Evolutionary conservation across 1,140 invertebrate genomes (phyloP), one percentile per base, ranked within the genome.

Genomic region (Drosophila varians): DNA sequence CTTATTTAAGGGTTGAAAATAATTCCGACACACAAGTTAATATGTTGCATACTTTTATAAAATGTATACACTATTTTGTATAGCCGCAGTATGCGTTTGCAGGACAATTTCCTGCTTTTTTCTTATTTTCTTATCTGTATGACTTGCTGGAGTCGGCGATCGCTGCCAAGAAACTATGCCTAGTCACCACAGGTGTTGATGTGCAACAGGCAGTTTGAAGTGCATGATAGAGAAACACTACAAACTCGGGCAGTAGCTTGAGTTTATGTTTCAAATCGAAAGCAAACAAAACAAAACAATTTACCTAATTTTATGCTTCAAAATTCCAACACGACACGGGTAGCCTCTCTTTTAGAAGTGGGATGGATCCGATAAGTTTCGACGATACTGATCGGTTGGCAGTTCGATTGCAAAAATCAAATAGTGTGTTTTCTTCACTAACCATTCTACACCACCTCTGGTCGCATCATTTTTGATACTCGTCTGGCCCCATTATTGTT

Each of bases 1-100:
- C 79, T 65, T 79, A 72, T 75, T 79, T 62, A 72, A 79, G 69
- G 79, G 71, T 86, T 86, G 76, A 68, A 84, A 76, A 66, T 55
- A 86, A 80, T 86, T 86, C 80, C 56, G 75, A 75, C 69, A 62
- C 43, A 74, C 66, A 40, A 42, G 69, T 52, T 53, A 83, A 79
- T 62, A 62, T 65, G 60, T 83, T 86, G 79, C 79, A 84, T 84
- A 84, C 79, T 84, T 84, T 84, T 84, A 46, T 34, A 79, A 86
- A 76, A 79, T 79, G 9, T 31, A 11, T 31, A 75, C 4, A 66
- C 25, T 36, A 23, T 52, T 14, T 66, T 16, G n/a, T 19, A 18
- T 21, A 34, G 28, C 14, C 18, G 28, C 60, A 60, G 58, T 62
- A 77, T 66, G 64, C 75, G 4, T 3, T 12, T 7, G 6, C 36